Conservation (phyloP, 2,113 vertebrate genomes). For the Seriola quinqueradiata region DNA sequence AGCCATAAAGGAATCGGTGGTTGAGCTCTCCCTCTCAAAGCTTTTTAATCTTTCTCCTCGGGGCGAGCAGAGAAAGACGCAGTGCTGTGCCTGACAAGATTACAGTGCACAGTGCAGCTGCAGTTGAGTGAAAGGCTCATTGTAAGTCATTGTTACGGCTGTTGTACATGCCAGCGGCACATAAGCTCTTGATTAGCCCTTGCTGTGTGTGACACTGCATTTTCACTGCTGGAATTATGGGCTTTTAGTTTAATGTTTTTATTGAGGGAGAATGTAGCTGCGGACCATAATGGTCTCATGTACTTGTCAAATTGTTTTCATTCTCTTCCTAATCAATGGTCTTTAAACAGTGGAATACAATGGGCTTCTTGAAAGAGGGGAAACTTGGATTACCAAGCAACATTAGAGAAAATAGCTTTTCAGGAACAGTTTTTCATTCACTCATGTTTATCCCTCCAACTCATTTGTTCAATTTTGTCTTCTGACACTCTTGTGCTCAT, state of each 20-base stretch:
- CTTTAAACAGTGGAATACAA: constrained; percentile 30
- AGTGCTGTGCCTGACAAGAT: constrained; percentile 74
- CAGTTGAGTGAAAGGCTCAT: constrained; percentile 68
- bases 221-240: constrained; percentile 68
- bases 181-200: constrained; percentile 75
- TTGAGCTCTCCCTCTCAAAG: constrained; percentile 65
- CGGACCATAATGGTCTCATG: constrained; percentile 35
- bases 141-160: constrained; percentile 76
- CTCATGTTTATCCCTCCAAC: background rate
- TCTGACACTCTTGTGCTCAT: constrained; percentile 49
- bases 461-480: constrained; percentile 48
- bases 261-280: constrained; percentile 53
- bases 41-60: constrained; percentile 71
- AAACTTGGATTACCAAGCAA: constrained; percentile 17
- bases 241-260: constrained; percentile 61
- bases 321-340: constrained; percentile 54
- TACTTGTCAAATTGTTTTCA: constrained; percentile 55
- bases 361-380: constrained; percentile 20
- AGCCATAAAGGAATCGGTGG: constrained; percentile 55
- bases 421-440: constrained; percentile 10
- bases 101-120: constrained; percentile 70
- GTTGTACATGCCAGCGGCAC: constrained; percentile 71
- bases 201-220: constrained; percentile 59
- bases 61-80: constrained; percentile 69
- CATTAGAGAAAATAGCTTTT: constrained; percentile 8